These are phyloP conservation scores for Scaptomyza parva DNA, from an alignment of 2,888 invertebrate species.

Conservation along the genomic window DNA sequence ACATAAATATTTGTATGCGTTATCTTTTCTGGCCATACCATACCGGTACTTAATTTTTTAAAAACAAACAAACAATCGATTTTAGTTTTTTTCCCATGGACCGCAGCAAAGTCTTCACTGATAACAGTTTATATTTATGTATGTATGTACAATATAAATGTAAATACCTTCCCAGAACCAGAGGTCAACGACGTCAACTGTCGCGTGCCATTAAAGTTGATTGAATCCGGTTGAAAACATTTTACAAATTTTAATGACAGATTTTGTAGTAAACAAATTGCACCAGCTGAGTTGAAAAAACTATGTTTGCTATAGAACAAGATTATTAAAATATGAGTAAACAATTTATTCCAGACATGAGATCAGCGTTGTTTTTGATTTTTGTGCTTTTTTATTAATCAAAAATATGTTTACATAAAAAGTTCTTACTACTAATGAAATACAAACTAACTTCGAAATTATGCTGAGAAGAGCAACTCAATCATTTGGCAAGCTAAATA, in stretches of 20 bases:
- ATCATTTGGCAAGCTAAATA: conserved; percentile 50
- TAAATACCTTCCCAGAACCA: conserved; percentile 2
- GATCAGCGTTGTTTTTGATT: conserved; percentile 1
- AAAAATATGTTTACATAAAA: conserved; percentile 42
- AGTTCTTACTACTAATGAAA: conserved; percentile 52
- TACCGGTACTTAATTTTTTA: not conserved
- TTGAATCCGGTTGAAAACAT: conserved; percentile 25
- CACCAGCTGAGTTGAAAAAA: not conserved
- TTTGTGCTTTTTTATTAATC: conserved; percentile 44
- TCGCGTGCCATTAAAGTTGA: conserved; percentile 44
- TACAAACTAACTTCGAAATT: conserved; percentile 45
- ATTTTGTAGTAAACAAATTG: conserved; percentile 37
- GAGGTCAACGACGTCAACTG: conserved; percentile 41
- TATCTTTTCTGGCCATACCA: not conserved
- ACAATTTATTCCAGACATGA: not conserved
- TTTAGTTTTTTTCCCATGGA: conserved; percentile 46
- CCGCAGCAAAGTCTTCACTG: conserved; percentile 15
- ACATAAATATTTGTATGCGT: not conserved
- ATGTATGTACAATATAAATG: not conserved
- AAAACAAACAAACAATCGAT: conserved; percentile 10
- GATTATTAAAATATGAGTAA: not conserved
- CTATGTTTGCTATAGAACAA: not conserved
- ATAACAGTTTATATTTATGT: conserved; percentile 25
- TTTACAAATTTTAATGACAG: conserved; percentile 6
- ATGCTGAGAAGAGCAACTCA: conserved; percentile 29